Percentiles rank a stretch among this genome's conserved stretches.
phyloP scores from a whole-genome alignment of 2,797 vertebrate species.

The Columba guinea region DNA sequence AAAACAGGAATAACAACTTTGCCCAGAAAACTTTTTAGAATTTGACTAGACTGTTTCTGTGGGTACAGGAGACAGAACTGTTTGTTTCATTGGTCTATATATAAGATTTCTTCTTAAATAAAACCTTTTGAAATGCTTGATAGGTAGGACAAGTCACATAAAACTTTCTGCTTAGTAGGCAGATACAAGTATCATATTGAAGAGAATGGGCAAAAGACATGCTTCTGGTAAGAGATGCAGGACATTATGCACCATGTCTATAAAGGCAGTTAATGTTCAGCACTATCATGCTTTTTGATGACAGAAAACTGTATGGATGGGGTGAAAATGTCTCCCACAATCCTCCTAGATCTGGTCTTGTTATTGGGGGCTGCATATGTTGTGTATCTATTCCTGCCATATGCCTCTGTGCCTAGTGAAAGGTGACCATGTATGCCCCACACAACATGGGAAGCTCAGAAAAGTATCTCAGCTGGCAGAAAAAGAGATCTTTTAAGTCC shows the following conservation, averaged over 20 bases:
- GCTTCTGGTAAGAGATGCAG: background rate
- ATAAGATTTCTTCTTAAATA: background rate
- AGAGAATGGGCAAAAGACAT: background rate
- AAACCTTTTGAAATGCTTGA: background rate
- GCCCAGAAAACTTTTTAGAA: background rate
- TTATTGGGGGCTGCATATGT: background rate
- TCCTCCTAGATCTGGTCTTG: background rate
- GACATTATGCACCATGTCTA: background rate
- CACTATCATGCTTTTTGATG: background rate
- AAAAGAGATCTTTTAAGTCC: background rate
- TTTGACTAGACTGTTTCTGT: background rate
- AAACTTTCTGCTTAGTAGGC: background rate
- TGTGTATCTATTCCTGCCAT: background rate
- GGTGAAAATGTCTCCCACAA: background rate
- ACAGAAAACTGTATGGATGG: background rate
- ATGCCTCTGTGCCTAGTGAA: background rate
- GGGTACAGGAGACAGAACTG: background rate
- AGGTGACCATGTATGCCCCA: background rate
- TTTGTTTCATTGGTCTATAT: background rate
- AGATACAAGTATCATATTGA: accelerated
- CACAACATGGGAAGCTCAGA: background rate
- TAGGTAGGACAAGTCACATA: background rate
- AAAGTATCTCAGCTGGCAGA: background rate
- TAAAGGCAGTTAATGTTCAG: background rate
- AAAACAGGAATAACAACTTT: background rate